Conservation (phyloP, 2,888 invertebrate genomes). For the Seladonia tumulorum region DNA sequence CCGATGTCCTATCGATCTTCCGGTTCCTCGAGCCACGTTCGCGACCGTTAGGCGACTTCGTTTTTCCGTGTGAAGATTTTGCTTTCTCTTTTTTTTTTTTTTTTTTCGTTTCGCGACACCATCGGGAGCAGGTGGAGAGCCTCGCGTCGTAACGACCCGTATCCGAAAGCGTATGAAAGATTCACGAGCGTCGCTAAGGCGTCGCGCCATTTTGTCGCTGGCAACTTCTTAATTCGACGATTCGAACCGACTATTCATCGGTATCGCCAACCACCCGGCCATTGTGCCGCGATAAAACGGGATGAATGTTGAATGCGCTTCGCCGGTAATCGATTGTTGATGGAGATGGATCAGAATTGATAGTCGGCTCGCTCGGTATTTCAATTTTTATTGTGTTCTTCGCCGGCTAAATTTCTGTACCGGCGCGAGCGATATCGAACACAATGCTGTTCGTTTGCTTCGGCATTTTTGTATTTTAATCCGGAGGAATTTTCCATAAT, state of each 20-base stretch:
- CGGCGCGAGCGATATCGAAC: not conserved
- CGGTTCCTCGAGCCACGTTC: not conserved
- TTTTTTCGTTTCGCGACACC: slow-evolving; percentile 8
- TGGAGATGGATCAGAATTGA: not conserved
- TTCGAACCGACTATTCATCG: slow-evolving; percentile 19
- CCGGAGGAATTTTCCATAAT: not conserved
- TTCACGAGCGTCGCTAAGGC: slow-evolving; percentile 48
- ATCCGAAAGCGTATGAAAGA: slow-evolving; percentile 57
- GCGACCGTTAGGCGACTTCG: not conserved
- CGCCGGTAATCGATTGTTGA: not conserved
- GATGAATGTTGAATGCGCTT: slow-evolving; percentile 1
- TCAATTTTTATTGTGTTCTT: not conserved
- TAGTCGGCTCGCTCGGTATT: not conserved
- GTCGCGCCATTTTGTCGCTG: not conserved
- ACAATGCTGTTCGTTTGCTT: not conserved
- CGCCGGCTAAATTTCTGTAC: not conserved
- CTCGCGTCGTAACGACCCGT: slow-evolving; percentile 49
- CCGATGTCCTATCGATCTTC: slow-evolving; percentile 52
- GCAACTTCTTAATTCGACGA: slow-evolving; percentile 65
- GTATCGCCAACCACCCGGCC: not conserved
- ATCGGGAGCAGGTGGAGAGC: slow-evolving; percentile 54
- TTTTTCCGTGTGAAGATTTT: not conserved
- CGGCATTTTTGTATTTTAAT: not conserved
- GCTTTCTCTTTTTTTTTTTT: not conserved
- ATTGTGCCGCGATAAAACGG: not conserved